Conservation (phyloP, 2,113 vertebrate genomes). For the Bufo gargarizans region DNA sequence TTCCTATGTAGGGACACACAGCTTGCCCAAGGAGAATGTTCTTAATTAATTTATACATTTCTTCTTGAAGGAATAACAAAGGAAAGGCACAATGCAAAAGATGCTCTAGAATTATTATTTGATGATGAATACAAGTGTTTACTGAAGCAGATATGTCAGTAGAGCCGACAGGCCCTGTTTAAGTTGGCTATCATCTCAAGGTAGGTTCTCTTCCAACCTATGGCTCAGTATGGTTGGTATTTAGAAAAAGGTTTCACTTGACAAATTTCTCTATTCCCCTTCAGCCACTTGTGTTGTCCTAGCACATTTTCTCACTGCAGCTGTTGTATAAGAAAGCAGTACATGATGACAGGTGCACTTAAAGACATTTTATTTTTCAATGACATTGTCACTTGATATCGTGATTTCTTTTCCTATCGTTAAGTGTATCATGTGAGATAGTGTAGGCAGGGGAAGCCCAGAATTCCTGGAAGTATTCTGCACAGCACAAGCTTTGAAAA, state of each 20-base stretch:
- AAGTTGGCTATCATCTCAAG: background rate
- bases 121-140: too few species aligned
- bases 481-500: background rate
- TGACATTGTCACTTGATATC: conserved; percentile 27
- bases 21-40: too few species aligned
- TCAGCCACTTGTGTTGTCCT: background rate
- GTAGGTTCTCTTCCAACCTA: background rate
- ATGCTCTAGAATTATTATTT: too few species aligned
- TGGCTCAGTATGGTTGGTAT: background rate
- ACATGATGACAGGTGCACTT: conserved; percentile 2
- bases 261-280: background rate
- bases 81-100: too few species aligned
- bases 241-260: background rate
- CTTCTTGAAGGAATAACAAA: too few species aligned
- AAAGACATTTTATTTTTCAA: conserved; percentile 24
- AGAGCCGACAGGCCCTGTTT: background rate
- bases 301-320: background rate
- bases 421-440: conserved; percentile 19
- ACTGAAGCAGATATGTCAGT: too few species aligned
- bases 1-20: too few species aligned
- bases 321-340: background rate
- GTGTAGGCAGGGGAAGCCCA: conserved; percentile 4
- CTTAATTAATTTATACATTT: too few species aligned
- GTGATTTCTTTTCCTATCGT: conserved; percentile 19
- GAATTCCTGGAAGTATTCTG: conserved; percentile 14